Base-by-base conservation (phyloP, 2,113 vertebrate genomes). In the Perccottus glenii region DNA sequence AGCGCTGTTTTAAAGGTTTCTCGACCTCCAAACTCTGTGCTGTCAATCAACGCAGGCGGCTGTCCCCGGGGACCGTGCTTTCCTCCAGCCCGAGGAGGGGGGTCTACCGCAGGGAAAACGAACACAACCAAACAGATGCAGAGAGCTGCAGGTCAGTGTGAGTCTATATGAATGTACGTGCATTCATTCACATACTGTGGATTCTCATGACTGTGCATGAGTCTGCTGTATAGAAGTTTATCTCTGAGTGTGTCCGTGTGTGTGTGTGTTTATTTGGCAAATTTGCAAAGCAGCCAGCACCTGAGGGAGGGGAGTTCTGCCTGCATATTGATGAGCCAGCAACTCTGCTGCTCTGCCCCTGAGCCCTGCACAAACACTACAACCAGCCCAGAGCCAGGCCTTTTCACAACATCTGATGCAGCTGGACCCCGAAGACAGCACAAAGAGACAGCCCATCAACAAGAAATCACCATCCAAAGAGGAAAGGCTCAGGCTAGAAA, bases 261-360 rank as follows among this genome's bases (percentile, higher is more conserved):
- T 66, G 51, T 57, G 63, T 49, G 53, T 35, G 68, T 49, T 35
- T 67, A 43, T 50, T 60, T 71, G 49, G 52, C 73, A 83, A 84
- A 77, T 80, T 71, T 85, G 81, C 16, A 73, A 78, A 75, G 78
- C 77, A 68, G 78, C 82, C 82, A 75, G 53, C 88, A 89, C 87
- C 88, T 86, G 85, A 84, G 81, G 87, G 82, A 87, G 83, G 73
- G 78, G 64, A 80, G 84, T 76, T 85, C 66, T 87, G 81, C 67
- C 81, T 86, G 88, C 88, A 88, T 89, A 87, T 87, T 80, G 87
- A 91, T 91, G 89, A 91, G 88, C 83, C 82, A 85, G 83, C 85
- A 90, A 78, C 83, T 84, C 80, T 46, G 75, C 79, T 77, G 82
- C 70, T 80, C 77, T 87, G 86, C 85, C 88, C 85, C 82, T 50